Evolutionary conservation across 2,888 invertebrate genomes (phyloP).

Genomic region (Laspeyria flexula): DNA sequence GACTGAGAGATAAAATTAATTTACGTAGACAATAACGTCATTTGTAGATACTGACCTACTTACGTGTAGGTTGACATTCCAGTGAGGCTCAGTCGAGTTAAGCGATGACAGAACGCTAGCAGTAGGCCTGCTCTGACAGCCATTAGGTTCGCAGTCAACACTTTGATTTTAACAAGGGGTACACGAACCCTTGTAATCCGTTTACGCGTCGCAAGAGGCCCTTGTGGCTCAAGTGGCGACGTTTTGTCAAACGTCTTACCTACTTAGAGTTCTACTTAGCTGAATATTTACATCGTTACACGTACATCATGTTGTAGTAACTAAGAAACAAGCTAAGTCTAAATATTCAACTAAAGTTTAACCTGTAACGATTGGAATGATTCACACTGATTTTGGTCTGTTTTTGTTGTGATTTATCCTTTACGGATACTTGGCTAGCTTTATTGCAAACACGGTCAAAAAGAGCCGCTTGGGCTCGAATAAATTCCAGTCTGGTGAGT

Average conservation of each 20-base stretch:
- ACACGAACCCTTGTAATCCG: conserved; percentile 73
- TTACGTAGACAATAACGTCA: too few species aligned
- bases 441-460: conserved; percentile 45
- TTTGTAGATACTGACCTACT: too few species aligned
- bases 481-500: conserved; percentile 48
- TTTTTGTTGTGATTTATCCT: background rate
- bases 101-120: conserved; percentile 16
- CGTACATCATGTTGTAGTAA: conserved; percentile 35
- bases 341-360: background rate
- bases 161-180: conserved; percentile 75
- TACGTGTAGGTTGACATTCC: background rate
- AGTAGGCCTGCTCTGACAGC: conserved; percentile 45
- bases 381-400: conserved; percentile 4
- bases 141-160: conserved; percentile 72
- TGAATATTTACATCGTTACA: conserved; percentile 61
- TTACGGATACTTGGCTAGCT: conserved; percentile 24
- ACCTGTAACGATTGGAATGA: conserved; percentile 2
- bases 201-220: conserved; percentile 66
- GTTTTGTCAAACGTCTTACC: conserved; percentile 66
- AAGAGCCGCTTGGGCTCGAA: conserved; percentile 36
- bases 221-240: conserved; percentile 61
- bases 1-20: too few species aligned
- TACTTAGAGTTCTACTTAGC: conserved; percentile 57
- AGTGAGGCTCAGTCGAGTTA: background rate
- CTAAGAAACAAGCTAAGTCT: background rate